These are phyloP conservation scores for Zygaena filipendulae DNA, from an alignment of 2,888 invertebrate genomes.

Conservation along the genomic window DNA sequence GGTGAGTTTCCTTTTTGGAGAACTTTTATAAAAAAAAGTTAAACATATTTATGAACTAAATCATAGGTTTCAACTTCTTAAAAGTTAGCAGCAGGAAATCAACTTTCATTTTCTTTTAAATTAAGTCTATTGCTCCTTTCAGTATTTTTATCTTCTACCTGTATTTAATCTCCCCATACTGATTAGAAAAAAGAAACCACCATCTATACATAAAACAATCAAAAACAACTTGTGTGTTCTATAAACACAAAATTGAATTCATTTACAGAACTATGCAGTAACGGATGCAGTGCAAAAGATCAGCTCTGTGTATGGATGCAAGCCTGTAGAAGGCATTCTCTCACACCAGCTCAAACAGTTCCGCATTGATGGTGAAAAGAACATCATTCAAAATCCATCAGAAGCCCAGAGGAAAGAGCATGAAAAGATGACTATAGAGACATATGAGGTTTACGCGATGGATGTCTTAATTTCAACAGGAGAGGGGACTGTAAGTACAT, in stretches of 20 bases:
- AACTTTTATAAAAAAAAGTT: no score
- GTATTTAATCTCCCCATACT: no score
- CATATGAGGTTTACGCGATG: slow-evolving; percentile 97
- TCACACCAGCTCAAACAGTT: slow-evolving; percentile 96
- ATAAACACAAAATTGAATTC: no score
- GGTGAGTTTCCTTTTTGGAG: not conserved
- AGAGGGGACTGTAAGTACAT: slow-evolving; percentile 82
- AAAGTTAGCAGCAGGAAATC: no score
- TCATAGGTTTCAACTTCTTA: no score
- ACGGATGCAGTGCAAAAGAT: slow-evolving; percentile 95
- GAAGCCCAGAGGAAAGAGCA: slow-evolving; percentile 97
- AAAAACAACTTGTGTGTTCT: no score
- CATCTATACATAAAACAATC: no score
- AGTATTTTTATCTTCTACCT: no score
- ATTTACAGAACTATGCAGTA: slow-evolving; percentile 82
- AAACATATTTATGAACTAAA: no score
- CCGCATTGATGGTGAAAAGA: slow-evolving; percentile 97
- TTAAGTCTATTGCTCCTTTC: no score
- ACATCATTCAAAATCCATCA: slow-evolving; percentile 85
- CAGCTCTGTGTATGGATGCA: slow-evolving; percentile 93
- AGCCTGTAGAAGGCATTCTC: slow-evolving; percentile 96
- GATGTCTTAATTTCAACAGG: slow-evolving; percentile 98
- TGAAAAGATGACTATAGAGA: slow-evolving; percentile 95
- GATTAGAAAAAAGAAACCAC: no score
- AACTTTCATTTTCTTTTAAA: no score